A percentile compares a stretch with the other conserved stretches of the same genome.
Conservation (phyloP, 2,888 invertebrate genomes). For the Matsumyia berberina region DNA sequence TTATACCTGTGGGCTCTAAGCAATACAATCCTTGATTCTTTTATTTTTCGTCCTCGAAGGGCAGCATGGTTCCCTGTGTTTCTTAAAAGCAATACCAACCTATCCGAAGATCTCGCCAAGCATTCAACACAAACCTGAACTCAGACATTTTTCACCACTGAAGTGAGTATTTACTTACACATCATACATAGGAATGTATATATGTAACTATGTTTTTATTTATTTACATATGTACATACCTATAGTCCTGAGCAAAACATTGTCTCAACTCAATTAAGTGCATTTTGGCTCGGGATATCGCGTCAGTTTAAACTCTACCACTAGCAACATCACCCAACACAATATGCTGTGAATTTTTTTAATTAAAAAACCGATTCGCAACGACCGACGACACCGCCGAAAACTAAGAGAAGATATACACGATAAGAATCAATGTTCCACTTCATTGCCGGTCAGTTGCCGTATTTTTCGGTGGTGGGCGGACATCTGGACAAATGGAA, state of each 20-base stretch:
- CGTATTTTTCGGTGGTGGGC: constrained; percentile 61
- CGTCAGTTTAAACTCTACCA: constrained; percentile 25
- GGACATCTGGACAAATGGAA: constrained; percentile 72
- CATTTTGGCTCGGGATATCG: constrained; percentile 35
- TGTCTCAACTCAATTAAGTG: constrained; percentile 48
- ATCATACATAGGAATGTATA: too few relatives aligned
- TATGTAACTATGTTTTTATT: too few relatives aligned
- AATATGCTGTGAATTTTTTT: constrained; percentile 71
- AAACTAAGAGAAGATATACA: constrained; percentile 15
- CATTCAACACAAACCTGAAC: too few relatives aligned
- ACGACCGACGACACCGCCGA: background rate
- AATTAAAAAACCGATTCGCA: constrained; percentile 64
- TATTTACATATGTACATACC: too few relatives aligned
- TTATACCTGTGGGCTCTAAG: too few relatives aligned
- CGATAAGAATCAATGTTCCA: constrained; percentile 61
- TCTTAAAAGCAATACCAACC: too few relatives aligned
- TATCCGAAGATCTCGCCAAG: too few relatives aligned
- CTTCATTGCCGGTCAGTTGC: constrained; percentile 8
- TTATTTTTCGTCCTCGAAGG: too few relatives aligned
- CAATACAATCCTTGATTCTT: too few relatives aligned
- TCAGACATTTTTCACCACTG: too few relatives aligned
- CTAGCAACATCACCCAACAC: background rate
- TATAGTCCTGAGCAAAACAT: background rate
- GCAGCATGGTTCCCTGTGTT: too few relatives aligned
- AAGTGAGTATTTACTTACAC: too few relatives aligned